Conservation (phyloP, 2,113 vertebrate species). For the Coryphaenoides rupestris region DNA sequence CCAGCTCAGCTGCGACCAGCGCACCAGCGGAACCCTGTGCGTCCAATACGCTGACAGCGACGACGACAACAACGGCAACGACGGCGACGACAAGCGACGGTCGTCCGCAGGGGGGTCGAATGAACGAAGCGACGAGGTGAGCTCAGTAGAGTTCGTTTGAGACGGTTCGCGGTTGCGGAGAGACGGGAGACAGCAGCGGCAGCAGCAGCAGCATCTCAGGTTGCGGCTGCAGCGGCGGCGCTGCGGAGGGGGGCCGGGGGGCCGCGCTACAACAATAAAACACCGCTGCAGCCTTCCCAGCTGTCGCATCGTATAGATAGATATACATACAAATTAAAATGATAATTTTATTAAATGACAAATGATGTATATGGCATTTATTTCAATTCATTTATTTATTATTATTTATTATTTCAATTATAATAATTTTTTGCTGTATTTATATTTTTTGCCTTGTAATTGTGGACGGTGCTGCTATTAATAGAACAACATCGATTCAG, state of each 20-base stretch:
- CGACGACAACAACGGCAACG: not conserved
- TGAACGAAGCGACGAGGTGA: not conserved
- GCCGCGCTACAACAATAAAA: not conserved
- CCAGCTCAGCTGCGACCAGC: not conserved
- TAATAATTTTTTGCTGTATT: no score
- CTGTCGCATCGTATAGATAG: no score
- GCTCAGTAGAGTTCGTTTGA: not conserved
- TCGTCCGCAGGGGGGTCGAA: not conserved
- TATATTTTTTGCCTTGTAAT: no score
- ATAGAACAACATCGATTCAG: no score
- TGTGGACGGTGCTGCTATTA: no score
- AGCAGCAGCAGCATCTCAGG: not conserved
- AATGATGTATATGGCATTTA: no score
- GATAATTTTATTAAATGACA: no score
- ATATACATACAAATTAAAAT: no score
- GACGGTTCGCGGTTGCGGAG: not conserved
- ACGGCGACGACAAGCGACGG: not conserved
- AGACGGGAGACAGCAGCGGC: not conserved
- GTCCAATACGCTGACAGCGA: not conserved
- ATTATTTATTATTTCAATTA: no score
- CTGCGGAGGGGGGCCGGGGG: not conserved
- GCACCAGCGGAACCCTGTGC: not conserved
- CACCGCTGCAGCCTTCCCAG: no score
- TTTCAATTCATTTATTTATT: no score
- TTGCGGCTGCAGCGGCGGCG: not conserved